A percentile compares a stretch with the other conserved stretches of the same genome.
Conservation (phyloP, 2,888 invertebrate genomes). For the Escarpia spicata region DNA sequence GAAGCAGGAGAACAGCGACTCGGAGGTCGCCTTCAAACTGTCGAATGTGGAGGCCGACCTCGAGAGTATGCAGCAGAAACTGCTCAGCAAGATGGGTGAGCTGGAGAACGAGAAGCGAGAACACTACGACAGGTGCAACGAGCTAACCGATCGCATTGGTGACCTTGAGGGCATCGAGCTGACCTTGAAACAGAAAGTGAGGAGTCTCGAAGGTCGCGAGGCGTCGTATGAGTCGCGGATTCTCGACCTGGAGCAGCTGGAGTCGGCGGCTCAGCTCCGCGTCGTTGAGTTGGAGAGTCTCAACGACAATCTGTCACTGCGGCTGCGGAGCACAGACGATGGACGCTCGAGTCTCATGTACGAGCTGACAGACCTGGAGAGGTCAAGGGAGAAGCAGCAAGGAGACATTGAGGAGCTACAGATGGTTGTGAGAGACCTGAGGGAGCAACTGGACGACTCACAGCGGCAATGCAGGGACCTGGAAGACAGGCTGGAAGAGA, state of each 20-base stretch:
- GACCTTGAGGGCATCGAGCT: constrained; percentile 37
- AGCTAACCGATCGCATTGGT: constrained; percentile 31
- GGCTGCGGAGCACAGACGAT: constrained; percentile 43
- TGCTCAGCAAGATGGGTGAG: background rate
- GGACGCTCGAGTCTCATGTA: constrained; percentile 50
- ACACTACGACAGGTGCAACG: constrained; percentile 33
- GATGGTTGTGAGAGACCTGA: constrained; percentile 46
- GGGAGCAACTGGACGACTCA: constrained; percentile 49
- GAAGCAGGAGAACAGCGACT: background rate
- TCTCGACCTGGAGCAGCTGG: constrained; percentile 35
- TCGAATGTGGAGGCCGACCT: constrained; percentile 6
- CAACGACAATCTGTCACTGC: constrained; percentile 36
- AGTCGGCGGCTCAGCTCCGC: constrained; percentile 26
- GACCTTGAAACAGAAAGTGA: constrained; percentile 36
- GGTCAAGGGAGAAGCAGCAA: constrained; percentile 24
- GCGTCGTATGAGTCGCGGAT: constrained; percentile 30
- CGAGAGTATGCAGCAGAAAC: background rate
- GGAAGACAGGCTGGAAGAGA: constrained; percentile 50
- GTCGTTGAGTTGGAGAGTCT: constrained; percentile 32
- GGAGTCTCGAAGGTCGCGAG: constrained; percentile 36
- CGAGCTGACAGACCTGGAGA: constrained; percentile 35
- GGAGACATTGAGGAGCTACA: constrained; percentile 38
- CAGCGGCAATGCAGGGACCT: constrained; percentile 34
- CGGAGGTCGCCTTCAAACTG: background rate
- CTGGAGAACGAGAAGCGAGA: constrained; percentile 22